Conservation (phyloP, 2,888 invertebrate species). For the Drosophila leonis region DNA sequence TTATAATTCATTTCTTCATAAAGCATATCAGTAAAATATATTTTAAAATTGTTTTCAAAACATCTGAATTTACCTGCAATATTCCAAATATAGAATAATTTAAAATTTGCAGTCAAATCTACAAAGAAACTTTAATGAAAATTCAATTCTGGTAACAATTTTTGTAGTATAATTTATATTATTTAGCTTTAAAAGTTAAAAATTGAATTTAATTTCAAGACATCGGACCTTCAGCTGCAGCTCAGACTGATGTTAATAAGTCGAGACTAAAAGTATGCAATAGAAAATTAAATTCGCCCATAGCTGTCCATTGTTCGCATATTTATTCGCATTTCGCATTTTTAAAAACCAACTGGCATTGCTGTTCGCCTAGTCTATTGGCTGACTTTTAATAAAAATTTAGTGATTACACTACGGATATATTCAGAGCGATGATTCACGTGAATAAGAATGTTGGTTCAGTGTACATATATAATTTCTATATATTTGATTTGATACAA, state of each 20-base stretch:
- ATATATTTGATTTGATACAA: not conserved
- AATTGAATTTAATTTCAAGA: too few species aligned
- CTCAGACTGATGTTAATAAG: not conserved
- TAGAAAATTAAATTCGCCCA: not conserved
- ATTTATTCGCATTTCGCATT: too few species aligned
- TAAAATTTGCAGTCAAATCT: too few species aligned
- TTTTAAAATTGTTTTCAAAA: too few species aligned
- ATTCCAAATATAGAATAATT: too few species aligned
- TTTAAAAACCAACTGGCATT: not conserved
- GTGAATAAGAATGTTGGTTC: not conserved
- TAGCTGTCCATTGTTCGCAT: not conserved
- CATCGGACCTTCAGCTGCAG: not conserved
- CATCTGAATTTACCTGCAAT: too few species aligned
- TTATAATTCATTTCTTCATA: too few species aligned
- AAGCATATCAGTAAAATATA: too few species aligned
- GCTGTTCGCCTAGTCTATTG: not conserved
- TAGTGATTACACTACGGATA: not conserved
- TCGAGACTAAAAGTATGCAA: conserved; percentile 1
- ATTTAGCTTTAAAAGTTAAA: too few species aligned
- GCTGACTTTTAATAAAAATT: not conserved
- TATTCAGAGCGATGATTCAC: not conserved
- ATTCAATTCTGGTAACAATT: too few species aligned
- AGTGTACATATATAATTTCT: not conserved
- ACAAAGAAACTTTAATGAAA: too few species aligned
- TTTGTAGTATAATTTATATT: too few species aligned